A percentile compares a stretch with the other conserved stretches of the same genome.
Conservation (phyloP, 2,797 vertebrate species). For the Halcyon smyrnensis region DNA sequence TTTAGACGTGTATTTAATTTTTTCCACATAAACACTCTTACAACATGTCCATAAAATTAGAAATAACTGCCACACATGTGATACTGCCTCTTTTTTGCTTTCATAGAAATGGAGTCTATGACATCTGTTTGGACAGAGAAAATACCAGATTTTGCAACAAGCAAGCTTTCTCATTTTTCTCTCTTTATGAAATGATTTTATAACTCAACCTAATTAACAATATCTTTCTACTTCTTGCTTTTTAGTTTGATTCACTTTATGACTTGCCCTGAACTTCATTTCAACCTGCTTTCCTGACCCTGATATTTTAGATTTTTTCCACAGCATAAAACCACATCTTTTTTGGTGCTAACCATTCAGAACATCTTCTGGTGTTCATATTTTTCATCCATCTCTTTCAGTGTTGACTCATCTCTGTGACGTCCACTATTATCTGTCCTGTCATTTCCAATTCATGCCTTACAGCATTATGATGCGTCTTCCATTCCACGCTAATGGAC, state of each 20-base stretch:
- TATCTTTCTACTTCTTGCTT: background rate
- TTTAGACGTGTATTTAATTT: background rate
- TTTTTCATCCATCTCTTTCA: background rate
- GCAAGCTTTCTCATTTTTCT: background rate
- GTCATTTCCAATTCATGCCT: constrained; percentile 6
- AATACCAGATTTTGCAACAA: background rate
- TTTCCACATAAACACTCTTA: background rate
- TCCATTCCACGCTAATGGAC: background rate
- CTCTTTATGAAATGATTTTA: background rate
- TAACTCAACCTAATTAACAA: background rate
- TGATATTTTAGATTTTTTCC: background rate
- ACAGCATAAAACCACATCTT: background rate
- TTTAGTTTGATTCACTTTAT: background rate
- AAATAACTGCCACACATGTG: background rate
- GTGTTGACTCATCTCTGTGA: constrained; percentile 16
- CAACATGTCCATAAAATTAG: background rate
- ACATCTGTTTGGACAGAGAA: background rate
- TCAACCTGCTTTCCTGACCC: background rate
- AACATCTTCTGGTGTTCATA: background rate
- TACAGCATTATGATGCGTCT: background rate
- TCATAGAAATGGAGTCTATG: background rate
- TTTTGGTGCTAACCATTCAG: background rate
- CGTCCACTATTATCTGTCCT: background rate
- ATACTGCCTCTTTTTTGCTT: background rate
- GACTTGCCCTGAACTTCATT: background rate